Percentiles rank a stretch among this genome's conserved stretches.
These are phyloP conservation scores for Aphidoletes aphidimyza DNA, from an alignment of 2,888 invertebrate species.

Conservation along the genomic window DNA sequence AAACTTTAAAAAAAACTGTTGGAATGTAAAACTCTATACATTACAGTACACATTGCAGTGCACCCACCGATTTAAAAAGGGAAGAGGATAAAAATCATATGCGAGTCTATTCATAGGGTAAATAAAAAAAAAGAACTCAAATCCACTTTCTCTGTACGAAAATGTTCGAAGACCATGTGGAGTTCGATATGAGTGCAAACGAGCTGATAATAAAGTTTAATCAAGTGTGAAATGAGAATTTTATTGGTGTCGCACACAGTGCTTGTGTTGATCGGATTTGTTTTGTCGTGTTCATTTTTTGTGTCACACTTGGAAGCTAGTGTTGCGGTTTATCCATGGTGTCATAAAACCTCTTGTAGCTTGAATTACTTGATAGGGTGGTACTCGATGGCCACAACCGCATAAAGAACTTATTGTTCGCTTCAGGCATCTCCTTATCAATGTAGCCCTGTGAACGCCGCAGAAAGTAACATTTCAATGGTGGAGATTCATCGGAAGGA, in stretches of 20 bases:
- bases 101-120: too few relatives aligned
- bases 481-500: too few relatives aligned
- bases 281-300: neutral
- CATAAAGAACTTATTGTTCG: constrained; percentile 1
- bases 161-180: neutral
- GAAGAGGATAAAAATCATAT: too few relatives aligned
- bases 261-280: neutral
- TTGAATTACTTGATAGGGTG: constrained; percentile 3
- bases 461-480: neutral
- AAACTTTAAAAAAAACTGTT: too few relatives aligned
- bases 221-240: constrained; percentile 37
- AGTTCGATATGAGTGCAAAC: neutral
- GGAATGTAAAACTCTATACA: too few relatives aligned
- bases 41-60: too few relatives aligned
- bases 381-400: constrained; percentile 7
- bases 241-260: constrained; percentile 1
- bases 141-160: too few relatives aligned
- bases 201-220: constrained; percentile 30
- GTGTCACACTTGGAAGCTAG: neutral
- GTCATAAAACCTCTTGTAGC: constrained; percentile 27
- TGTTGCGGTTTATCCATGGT: neutral
- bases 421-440: neutral
- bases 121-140: neutral
- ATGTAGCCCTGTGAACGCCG: neutral
- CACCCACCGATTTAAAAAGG: too few relatives aligned